Conservation (phyloP, 2,113 vertebrate species). For the Anoplopoma fimbria region DNA sequence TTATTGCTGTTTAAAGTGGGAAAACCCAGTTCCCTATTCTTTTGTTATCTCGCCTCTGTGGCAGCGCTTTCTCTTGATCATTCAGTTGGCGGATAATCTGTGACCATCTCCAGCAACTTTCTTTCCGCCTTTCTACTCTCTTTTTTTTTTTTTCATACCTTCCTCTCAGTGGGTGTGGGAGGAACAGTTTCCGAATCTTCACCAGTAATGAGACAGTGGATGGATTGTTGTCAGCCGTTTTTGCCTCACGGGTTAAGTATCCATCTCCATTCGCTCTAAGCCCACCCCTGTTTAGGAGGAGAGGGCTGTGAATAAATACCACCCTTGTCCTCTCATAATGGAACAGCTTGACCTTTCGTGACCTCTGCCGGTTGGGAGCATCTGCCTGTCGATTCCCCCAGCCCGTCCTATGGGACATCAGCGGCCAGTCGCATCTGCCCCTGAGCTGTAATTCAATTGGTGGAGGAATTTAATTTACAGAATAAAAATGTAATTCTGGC, state of each 20-base stretch:
- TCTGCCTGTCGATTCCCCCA: constrained; percentile 71
- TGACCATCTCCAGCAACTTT: background rate
- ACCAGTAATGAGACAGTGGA: constrained; percentile 37
- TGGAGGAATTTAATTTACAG: constrained; percentile 54
- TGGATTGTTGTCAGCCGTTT: constrained; percentile 51
- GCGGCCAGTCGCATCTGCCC: constrained; percentile 64
- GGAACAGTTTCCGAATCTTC: constrained; percentile 36
- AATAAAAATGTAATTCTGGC: constrained; percentile 40
- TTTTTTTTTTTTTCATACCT: background rate
- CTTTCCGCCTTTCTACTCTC: background rate
- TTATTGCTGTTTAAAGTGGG: constrained; percentile 38
- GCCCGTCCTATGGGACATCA: constrained; percentile 58
- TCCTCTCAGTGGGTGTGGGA: background rate
- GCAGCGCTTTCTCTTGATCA: constrained; percentile 25
- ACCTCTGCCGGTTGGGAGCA: constrained; percentile 74
- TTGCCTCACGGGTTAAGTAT: constrained; percentile 68
- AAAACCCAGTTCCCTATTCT: background rate
- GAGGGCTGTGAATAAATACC: constrained; percentile 76
- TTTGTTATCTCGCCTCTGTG: constrained; percentile 18
- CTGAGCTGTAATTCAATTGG: constrained; percentile 61
- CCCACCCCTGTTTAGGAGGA: constrained; percentile 62
- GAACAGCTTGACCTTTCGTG: constrained; percentile 76
- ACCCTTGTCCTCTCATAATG: constrained; percentile 81
- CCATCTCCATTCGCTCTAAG: constrained; percentile 53
- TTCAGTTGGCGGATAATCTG: constrained; percentile 19